These are phyloP conservation scores for Ernsta delagoae DNA, from an alignment of 2,888 invertebrate species.

Conservation along the genomic window DNA sequence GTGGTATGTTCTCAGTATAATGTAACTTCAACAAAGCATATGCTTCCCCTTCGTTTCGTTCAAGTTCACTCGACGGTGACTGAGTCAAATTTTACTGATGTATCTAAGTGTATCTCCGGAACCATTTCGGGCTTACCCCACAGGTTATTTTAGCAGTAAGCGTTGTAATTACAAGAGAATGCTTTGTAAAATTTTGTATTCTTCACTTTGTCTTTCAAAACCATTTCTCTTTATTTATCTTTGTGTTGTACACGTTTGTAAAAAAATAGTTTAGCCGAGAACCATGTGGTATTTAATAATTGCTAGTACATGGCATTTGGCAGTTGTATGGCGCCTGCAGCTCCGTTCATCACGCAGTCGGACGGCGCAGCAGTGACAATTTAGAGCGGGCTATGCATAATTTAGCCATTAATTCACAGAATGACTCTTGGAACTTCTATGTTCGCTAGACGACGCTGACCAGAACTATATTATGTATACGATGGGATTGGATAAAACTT, in stretches of 20 bases:
- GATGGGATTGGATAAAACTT: conserved; percentile 64
- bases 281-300: background rate
- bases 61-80: conserved; percentile 57
- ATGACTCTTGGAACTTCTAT: conserved; percentile 76
- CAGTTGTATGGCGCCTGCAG: conserved; percentile 18
- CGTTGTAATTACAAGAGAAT: background rate
- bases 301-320: conserved; percentile 33
- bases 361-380: conserved; percentile 71
- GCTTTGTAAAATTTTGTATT: background rate
- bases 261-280: background rate
- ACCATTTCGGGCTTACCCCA: conserved; percentile 22
- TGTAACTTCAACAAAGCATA: conserved; percentile 46
- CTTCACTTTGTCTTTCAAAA: background rate
- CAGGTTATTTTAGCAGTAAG: background rate
- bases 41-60: conserved; percentile 54
- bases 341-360: conserved; percentile 65
- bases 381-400: conserved; percentile 79
- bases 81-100: conserved; percentile 61
- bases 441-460: conserved; percentile 69
- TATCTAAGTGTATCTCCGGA: conserved; percentile 48
- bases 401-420: conserved; percentile 80
- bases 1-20: conserved; percentile 58
- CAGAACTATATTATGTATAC: conserved; percentile 62
- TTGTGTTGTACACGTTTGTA: background rate
- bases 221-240: background rate